Evolutionary conservation across 2,888 invertebrate species (phyloP), one percentile per base, ranked within the genome.

Genomic region (Phengaris alcon): DNA sequence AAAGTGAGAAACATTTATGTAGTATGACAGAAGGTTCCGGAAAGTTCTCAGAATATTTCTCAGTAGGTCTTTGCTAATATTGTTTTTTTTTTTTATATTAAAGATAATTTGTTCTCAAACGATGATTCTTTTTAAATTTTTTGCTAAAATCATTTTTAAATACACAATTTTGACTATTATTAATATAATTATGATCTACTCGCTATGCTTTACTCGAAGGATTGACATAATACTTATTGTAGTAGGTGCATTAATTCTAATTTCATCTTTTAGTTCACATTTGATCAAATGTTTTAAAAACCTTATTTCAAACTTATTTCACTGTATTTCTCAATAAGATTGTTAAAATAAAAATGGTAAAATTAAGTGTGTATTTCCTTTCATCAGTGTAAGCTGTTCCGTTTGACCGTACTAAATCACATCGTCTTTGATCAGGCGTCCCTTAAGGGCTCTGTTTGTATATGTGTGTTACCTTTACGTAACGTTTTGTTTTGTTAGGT

Each of bases 381-480:
- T 87, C 85, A 85, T 84, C 84, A 80, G 79, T 78, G 59, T 73
- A 35, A 64, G 44, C 35, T 64, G 70, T 68, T 77, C 77, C 80
- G 81, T 87, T 64, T 86, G 87, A 82, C 82, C 82, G 84, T 91
- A 64, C 64, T 64, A 89, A 89, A 90, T 81, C 81, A 79, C 80
- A 76, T 77, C 78, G 78, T 81, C 83, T 83, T 84, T 84, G 83
- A 84, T 83, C 83, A 81, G 81, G 73, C 75, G 64, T 77, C 78
- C 81, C 78, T 76, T 76, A 76, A 76, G 79, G 79, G 77, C 75
- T 76, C 76, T 73, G 46, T 68, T 48, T 48, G 22, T 59, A n/a
- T 68, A 13, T 48, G 22, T 59, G 15, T 22, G 55, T 55, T n/a
- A 59, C 59, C 48, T n/a, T 69, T 48, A 69, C 48, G 46, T 48